Evolutionary conservation across 2,113 vertebrate species (phyloP).

Genomic region (Channa argus): DNA sequence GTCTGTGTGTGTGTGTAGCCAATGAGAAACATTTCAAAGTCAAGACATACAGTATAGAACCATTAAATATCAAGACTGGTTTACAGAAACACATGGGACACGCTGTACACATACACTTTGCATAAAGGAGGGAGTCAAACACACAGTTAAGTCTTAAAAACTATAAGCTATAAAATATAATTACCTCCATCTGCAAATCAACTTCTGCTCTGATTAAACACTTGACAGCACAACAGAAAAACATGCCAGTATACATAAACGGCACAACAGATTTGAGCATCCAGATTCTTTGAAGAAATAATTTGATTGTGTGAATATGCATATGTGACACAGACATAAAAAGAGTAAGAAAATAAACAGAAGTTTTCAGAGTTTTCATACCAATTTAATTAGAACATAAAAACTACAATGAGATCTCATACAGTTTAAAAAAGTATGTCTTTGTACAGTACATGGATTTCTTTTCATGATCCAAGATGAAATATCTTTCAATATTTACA

Average conservation of each 20-base stretch:
- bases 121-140: constrained; percentile 28
- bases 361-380: constrained; percentile 44
- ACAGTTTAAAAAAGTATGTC: constrained; percentile 55
- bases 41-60: constrained; percentile 11
- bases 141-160: constrained; percentile 43
- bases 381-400: constrained; percentile 70
- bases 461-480: constrained; percentile 23
- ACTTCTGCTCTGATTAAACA: constrained; percentile 68
- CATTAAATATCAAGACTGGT: constrained; percentile 42
- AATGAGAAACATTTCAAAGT: constrained; percentile 18
- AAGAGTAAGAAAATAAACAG: constrained; percentile 19
- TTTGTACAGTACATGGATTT: constrained; percentile 50
- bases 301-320: constrained; percentile 5
- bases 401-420: constrained; percentile 56
- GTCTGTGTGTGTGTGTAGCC: not conserved
- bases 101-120: constrained; percentile 27
- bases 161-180: constrained; percentile 53
- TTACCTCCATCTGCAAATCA: constrained; percentile 74
- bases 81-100: constrained; percentile 47
- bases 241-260: constrained; percentile 44
- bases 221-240: constrained; percentile 34
- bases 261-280: constrained; percentile 27
- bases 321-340: not conserved
- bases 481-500: constrained; percentile 41
- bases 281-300: not conserved